phyloP scores from a whole-genome alignment of 2,113 vertebrate genomes.

The Corapipo altera region DNA sequence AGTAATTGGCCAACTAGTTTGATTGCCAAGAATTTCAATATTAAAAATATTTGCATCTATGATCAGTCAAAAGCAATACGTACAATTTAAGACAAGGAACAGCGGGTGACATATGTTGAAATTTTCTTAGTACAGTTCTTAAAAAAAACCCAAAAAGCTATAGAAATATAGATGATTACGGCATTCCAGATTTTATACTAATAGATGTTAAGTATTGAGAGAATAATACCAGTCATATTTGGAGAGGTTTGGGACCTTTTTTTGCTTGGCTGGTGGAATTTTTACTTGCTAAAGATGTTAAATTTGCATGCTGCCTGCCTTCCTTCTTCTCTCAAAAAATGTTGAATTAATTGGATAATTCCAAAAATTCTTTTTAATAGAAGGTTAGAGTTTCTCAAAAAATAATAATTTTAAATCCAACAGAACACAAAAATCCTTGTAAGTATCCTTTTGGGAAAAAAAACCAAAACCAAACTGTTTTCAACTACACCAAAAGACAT shows the following conservation, averaged over 20 bases:
- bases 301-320: background rate
- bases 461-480: background rate
- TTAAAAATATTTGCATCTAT: conserved; percentile 10
- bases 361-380: background rate
- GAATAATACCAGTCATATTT: background rate
- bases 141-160: background rate
- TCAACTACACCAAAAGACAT: background rate
- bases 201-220: background rate
- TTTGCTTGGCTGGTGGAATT: background rate
- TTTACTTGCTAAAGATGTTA: background rate
- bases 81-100: background rate
- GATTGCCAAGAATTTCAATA: background rate
- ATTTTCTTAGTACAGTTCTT: background rate
- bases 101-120: background rate
- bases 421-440: background rate
- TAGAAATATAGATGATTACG: background rate
- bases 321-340: background rate
- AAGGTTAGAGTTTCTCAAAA: background rate
- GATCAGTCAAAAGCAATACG: background rate
- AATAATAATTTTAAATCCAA: background rate
- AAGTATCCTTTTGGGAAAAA: background rate
- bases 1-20: background rate
- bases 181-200: background rate
- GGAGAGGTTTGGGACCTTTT: background rate
- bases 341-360: background rate